phyloP scores from a whole-genome alignment of 2,888 invertebrate species.

The Drosophila peninsularis region DNA sequence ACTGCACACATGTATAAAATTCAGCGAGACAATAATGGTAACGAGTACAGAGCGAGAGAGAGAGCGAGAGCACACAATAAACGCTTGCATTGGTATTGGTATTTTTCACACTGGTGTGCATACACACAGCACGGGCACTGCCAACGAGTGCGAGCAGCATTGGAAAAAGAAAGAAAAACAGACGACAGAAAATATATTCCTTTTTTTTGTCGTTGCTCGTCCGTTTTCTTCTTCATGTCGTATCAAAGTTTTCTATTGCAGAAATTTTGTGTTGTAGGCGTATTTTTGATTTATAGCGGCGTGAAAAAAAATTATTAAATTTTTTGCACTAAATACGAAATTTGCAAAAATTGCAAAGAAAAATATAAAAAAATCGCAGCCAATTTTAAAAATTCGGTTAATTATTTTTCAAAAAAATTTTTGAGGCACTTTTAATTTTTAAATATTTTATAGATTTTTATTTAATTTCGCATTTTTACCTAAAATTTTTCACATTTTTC shows the following conservation, averaged over 20 bases:
- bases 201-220: constrained; percentile 82
- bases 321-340: constrained; percentile 72
- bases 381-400: constrained; percentile 41
- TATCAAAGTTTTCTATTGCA: constrained; percentile 83
- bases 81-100: constrained; percentile 53
- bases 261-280: constrained; percentile 74
- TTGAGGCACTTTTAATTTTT: constrained; percentile 67
- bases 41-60: constrained; percentile 58
- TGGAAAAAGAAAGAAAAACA: constrained; percentile 84
- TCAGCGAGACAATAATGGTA: constrained; percentile 54
- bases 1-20: constrained; percentile 35
- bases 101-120: constrained; percentile 64
- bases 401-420: constrained; percentile 43
- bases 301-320: constrained; percentile 69
- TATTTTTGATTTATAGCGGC: constrained; percentile 65
- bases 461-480: constrained; percentile 76
- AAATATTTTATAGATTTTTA: constrained; percentile 69
- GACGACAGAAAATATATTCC: constrained; percentile 81
- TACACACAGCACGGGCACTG: constrained; percentile 59
- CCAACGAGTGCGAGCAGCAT: constrained; percentile 82
- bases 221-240: constrained; percentile 82
- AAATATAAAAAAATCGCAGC: constrained; percentile 65
- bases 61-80: constrained; percentile 55
- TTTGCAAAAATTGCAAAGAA: constrained; percentile 64
- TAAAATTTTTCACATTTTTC: constrained; percentile 80